These are phyloP conservation scores for Maconellicoccus hirsutus DNA, from an alignment of 1,140 invertebrate species.

Conservation along the genomic window DNA sequence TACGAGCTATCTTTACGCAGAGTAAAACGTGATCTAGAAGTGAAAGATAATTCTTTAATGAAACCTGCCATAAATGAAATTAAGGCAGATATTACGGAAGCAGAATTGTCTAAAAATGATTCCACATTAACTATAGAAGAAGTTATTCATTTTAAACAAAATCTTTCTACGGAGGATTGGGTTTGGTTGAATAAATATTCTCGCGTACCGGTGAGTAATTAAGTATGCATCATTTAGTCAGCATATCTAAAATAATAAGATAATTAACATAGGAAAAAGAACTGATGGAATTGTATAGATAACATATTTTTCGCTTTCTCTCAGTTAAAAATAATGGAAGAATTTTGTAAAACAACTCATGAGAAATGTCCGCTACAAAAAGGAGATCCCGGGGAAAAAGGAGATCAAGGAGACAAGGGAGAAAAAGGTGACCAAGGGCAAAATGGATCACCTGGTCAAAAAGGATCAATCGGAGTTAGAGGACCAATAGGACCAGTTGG, in stretches of 20 bases:
- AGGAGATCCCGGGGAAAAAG: slow-evolving; percentile 35
- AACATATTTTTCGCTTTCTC: background rate
- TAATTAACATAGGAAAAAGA: too few relatives aligned
- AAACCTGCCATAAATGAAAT: background rate
- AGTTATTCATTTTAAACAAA: background rate
- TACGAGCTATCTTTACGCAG: background rate
- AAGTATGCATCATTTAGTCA: too few relatives aligned
- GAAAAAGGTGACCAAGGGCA: slow-evolving; percentile 39
- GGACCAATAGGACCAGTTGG: slow-evolving; percentile 22
- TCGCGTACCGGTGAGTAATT: slow-evolving; percentile 60
- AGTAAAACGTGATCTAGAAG: background rate
- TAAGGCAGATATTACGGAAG: background rate
- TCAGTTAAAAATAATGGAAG: slow-evolving; percentile 56
- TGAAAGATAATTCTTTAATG: slow-evolving; percentile 9
- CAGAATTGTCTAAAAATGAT: background rate
- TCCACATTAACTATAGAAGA: slow-evolving; percentile 1
- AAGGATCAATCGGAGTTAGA: slow-evolving; percentile 38
- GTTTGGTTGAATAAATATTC: slow-evolving; percentile 67
- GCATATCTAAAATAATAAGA: too few relatives aligned
- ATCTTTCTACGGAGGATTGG: slow-evolving; percentile 40
- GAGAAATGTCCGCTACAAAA: slow-evolving; percentile 64
- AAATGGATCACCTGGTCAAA: slow-evolving; percentile 43
- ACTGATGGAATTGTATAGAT: background rate
- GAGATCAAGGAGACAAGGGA: slow-evolving; percentile 43
- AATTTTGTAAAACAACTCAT: slow-evolving; percentile 58